Evolutionary conservation across 1,140 invertebrate species (phyloP).

Genomic region (Hyphantria cunea): DNA sequence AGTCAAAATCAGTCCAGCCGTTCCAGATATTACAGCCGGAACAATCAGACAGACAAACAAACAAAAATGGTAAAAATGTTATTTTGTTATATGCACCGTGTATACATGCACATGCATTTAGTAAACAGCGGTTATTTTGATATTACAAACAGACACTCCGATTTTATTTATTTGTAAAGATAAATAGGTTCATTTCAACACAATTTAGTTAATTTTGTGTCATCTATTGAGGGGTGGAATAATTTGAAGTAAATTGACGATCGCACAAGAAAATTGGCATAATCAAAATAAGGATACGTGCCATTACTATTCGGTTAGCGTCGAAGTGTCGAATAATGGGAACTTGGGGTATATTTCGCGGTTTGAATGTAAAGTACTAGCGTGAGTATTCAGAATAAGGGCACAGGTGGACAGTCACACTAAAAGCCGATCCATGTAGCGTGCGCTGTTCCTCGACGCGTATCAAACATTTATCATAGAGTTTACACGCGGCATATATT

Average conservation of each 20-base stretch:
- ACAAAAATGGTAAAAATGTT: too few relatives aligned
- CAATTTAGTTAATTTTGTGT: background rate
- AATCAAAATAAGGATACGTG: constrained; percentile 10
- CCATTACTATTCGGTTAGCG: constrained; percentile 19
- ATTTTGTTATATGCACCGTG: too few relatives aligned
- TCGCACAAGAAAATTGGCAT: constrained; percentile 10
- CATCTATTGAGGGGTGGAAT: background rate
- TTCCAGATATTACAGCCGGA: too few relatives aligned
- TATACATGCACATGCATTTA: too few relatives aligned
- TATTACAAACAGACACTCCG: too few relatives aligned
- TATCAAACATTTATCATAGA: constrained; percentile 46
- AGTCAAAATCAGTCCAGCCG: too few relatives aligned
- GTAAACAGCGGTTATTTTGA: too few relatives aligned
- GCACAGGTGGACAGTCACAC: constrained; percentile 35
- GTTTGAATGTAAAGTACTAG: constrained; percentile 17
- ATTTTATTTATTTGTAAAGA: too few relatives aligned
- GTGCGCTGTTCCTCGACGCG: constrained; percentile 24
- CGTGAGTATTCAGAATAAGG: constrained; percentile 14
- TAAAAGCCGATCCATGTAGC: constrained; percentile 50
- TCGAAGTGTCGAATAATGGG: constrained; percentile 15
- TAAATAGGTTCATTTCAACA: background rate
- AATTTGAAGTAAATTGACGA: constrained; percentile 9
- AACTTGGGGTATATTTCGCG: constrained; percentile 13
- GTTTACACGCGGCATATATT: constrained; percentile 43
- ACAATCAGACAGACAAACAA: too few relatives aligned